These are phyloP conservation scores for Stegastes partitus DNA, from an alignment of 2,113 vertebrate genomes.

Conservation along the genomic window DNA sequence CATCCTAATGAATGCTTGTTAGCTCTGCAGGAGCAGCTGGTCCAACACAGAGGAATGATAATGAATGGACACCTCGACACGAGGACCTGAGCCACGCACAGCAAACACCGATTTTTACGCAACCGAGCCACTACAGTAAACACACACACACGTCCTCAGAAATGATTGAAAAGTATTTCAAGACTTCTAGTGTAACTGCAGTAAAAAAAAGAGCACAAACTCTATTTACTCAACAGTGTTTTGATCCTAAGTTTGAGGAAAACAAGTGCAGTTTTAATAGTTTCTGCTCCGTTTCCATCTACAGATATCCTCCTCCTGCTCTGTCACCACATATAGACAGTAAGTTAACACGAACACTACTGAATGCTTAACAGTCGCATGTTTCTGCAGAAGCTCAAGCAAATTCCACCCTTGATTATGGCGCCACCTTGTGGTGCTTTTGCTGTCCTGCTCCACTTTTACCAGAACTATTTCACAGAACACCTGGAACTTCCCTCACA, in stretches of 20 bases:
- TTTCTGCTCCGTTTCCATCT: too few relatives aligned
- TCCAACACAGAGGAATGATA: slow-evolving; percentile 80
- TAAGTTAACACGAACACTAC: too few relatives aligned
- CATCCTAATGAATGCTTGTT: slow-evolving; percentile 73
- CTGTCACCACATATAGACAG: too few relatives aligned
- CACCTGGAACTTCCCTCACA: neutral
- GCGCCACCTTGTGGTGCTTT: slow-evolving; percentile 58
- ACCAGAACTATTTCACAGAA: neutral
- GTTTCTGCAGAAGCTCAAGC: neutral
- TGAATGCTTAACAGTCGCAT: too few relatives aligned
- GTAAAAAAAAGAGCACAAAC: too few relatives aligned
- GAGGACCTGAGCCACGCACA: slow-evolving; percentile 36
- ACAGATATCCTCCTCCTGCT: too few relatives aligned
- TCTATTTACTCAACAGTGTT: neutral
- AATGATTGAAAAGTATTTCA: too few relatives aligned
- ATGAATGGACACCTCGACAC: slow-evolving; percentile 71
- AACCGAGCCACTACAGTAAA: slow-evolving; percentile 26
- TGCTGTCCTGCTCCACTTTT: neutral
- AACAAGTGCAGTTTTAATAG: too few relatives aligned
- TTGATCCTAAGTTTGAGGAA: neutral
- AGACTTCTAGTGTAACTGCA: too few relatives aligned
- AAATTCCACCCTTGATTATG: slow-evolving; percentile 2
- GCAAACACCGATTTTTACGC: slow-evolving; percentile 61
- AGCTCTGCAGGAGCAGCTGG: slow-evolving; percentile 74
- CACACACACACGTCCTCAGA: neutral